Conservation (phyloP, 2,113 vertebrate species). For the Epinephelus lanceolatus region DNA sequence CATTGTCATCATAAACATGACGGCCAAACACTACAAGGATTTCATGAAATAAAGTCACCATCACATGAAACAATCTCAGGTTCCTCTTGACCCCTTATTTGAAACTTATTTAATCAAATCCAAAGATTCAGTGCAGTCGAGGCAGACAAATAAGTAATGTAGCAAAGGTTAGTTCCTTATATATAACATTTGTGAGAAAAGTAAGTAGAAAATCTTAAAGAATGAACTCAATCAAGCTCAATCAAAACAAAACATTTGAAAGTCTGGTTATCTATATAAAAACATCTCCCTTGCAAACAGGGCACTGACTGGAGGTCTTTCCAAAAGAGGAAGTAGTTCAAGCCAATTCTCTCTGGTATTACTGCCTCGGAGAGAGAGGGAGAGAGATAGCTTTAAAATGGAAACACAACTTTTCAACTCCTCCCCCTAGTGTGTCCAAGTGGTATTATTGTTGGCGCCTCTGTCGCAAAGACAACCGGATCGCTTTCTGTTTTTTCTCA, state of each 20-base stretch:
- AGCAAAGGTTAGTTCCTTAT: not conserved
- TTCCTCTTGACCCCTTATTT: not conserved
- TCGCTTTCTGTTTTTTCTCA: too few relatives aligned
- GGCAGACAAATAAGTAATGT: too few relatives aligned
- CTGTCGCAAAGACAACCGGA: too few relatives aligned
- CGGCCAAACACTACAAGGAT: not conserved
- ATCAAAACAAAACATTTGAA: slow-evolving; percentile 16
- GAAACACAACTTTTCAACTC: too few relatives aligned
- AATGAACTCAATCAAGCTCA: not conserved
- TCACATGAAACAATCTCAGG: not conserved
- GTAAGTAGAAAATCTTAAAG: not conserved
- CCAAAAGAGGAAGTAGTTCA: slow-evolving; percentile 63
- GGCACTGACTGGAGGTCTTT: slow-evolving; percentile 55
- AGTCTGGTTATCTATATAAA: not conserved
- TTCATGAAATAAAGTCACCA: not conserved
- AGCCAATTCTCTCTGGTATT: slow-evolving; percentile 51
- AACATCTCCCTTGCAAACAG: slow-evolving; percentile 38
- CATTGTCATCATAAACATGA: slow-evolving; percentile 5
- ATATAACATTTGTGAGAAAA: not conserved
- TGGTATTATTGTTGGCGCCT: too few relatives aligned
- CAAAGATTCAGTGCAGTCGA: not conserved
- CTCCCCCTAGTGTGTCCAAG: too few relatives aligned
- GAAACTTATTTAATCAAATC: not conserved
- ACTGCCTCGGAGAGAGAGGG: slow-evolving; percentile 31
- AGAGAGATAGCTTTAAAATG: not conserved